These are phyloP conservation scores for Drosophila recens DNA, from an alignment of 2,888 invertebrate species.

Conservation along the genomic window DNA sequence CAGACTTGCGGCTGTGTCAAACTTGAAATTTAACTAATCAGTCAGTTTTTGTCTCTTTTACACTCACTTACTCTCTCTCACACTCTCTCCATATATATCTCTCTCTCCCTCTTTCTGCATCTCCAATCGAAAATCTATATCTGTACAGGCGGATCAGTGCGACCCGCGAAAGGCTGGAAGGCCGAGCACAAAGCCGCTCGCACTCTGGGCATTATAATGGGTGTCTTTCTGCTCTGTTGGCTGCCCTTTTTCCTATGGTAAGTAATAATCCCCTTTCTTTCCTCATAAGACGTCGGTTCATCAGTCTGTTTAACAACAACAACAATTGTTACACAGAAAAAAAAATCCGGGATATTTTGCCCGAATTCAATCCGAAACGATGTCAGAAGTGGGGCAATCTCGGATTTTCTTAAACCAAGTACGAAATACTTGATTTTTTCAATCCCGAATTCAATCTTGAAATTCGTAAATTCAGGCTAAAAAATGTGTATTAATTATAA, in stretches of 20 bases:
- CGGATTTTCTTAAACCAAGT: too few species aligned
- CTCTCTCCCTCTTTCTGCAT: neutral
- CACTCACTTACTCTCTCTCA: neutral
- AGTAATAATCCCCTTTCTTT: conserved; percentile 8
- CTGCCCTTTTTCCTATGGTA: conserved; percentile 98
- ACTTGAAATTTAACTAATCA: conserved; percentile 62
- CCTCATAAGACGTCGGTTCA: conserved; percentile 13
- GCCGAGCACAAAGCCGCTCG: conserved; percentile 97
- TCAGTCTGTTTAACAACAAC: conserved; percentile 3
- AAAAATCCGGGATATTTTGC: too few species aligned
- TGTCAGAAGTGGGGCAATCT: too few species aligned
- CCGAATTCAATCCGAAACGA: too few species aligned
- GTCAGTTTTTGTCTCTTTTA: conserved; percentile 14
- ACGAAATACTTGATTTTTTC: too few species aligned
- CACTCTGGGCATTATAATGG: conserved; percentile 98
- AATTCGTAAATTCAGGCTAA: too few species aligned
- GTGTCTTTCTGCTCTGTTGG: conserved; percentile 97
- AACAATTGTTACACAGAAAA: conserved; percentile 62
- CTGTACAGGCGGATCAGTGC: conserved; percentile 86
- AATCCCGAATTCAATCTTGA: too few species aligned
- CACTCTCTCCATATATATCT: neutral
- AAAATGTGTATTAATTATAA: too few species aligned
- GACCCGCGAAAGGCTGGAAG: conserved; percentile 93
- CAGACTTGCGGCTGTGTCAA: conserved; percentile 37
- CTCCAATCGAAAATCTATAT: conserved; percentile 60